Conservation (phyloP, 2,113 vertebrate species). For the Tretioscincus oriximinensis region DNA sequence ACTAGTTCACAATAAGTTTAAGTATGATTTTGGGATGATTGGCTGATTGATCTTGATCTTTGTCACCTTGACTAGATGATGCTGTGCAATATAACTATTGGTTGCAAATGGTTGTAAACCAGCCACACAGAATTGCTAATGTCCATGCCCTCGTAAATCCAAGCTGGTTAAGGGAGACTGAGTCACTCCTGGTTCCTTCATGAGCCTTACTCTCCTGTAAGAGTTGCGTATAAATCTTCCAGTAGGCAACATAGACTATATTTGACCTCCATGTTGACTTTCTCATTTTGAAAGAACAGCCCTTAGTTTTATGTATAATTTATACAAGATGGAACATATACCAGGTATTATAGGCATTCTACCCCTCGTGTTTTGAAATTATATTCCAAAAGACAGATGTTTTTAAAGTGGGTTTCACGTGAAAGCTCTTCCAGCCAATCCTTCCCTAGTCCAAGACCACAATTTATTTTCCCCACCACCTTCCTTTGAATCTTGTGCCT, state of each 20-base stretch:
- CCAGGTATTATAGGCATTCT: neutral
- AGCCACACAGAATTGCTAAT: no score
- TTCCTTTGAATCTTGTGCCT: conserved; percentile 42
- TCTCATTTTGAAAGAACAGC: neutral
- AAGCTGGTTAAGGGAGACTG: no score
- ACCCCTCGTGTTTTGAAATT: neutral
- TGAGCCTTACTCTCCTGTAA: no score
- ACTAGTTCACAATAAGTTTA: no score
- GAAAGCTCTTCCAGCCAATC: conserved; percentile 8
- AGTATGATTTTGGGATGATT: no score
- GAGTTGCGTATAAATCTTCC: neutral
- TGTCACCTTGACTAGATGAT: no score
- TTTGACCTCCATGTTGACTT: neutral
- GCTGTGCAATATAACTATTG: no score
- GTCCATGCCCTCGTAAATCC: no score
- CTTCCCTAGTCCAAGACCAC: neutral
- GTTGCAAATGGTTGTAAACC: no score
- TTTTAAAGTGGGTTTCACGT: neutral
- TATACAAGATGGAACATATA: neutral
- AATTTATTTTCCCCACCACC: neutral
- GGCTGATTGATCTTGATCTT: no score
- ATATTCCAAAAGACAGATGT: conserved; percentile 21
- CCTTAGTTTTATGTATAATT: neutral
- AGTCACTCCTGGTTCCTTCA: no score
- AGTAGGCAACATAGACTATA: no score